phyloP scores from a whole-genome alignment of 2,113 vertebrate genomes.

The Caranx melampygus region DNA sequence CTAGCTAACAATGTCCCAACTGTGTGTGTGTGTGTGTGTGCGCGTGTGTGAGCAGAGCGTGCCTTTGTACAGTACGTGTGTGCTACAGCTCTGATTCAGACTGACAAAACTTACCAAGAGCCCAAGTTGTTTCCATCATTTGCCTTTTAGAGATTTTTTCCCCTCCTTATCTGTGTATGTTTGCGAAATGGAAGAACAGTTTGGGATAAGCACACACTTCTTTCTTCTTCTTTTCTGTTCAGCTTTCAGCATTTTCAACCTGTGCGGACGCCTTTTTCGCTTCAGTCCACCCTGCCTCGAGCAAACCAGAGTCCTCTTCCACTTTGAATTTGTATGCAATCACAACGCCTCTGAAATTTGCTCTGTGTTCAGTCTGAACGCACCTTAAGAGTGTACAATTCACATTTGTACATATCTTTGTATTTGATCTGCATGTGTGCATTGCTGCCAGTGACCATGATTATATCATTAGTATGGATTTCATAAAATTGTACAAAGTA shows the following conservation, averaged over 20 bases:
- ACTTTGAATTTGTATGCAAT: constrained; percentile 30
- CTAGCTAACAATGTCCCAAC: constrained; percentile 19
- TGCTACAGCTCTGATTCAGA: constrained; percentile 33
- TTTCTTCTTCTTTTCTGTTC: constrained; percentile 10
- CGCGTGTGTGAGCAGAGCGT: constrained; percentile 46
- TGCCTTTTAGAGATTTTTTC: background rate
- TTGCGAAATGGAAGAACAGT: background rate
- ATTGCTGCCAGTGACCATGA: constrained; percentile 75
- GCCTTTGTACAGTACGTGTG: constrained; percentile 50
- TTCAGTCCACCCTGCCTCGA: constrained; percentile 18
- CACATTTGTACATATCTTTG: constrained; percentile 76
- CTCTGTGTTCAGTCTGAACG: constrained; percentile 64
- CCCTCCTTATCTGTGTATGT: background rate
- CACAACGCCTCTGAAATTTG: constrained; percentile 21
- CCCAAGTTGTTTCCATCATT: background rate
- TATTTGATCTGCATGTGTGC: constrained; percentile 82
- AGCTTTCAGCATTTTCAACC: background rate
- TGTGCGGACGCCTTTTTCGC: background rate
- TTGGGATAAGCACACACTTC: constrained; percentile 17
- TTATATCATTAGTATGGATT: constrained; percentile 79
- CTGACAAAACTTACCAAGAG: constrained; percentile 4
- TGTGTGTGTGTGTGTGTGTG: constrained; percentile 26
- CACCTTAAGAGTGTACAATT: constrained; percentile 68
- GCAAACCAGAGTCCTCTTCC: constrained; percentile 16
- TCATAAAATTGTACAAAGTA: constrained; percentile 74